Evolutionary conservation across 1,140 invertebrate species (phyloP), one percentile per base, ranked within the genome.

Genomic region (Zaprionus lachaisei): DNA sequence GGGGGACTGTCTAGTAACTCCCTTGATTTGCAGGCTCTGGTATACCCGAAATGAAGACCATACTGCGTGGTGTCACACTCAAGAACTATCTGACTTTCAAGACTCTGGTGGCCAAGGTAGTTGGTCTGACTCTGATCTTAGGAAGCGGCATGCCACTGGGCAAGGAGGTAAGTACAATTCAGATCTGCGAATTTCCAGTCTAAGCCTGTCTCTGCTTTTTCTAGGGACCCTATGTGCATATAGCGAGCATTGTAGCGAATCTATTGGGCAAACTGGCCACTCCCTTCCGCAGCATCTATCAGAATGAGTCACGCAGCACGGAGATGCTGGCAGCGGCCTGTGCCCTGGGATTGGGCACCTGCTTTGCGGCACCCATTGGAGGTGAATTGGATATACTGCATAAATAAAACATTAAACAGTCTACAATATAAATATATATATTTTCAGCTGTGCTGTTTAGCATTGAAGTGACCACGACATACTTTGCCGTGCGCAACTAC

Each of bases 1-100:
- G 1, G 4, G 6, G 2, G n/a, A 17, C 7, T n/a, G 17, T 17
- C n/a, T 47, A 17, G n/a, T 47, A 47, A 47, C 3, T 55, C 1
- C 1, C 17, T 4, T 5, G 3, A 22, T 1, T 44, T 58, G 7
- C 14, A 74, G 98, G 99, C 80, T 99, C 98, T 41, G 99, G 99
- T 47, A 99, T 99, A 86, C 99, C 99, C 20, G 99, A 99, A 94
- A 99, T 99, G 98, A 99, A 99, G 94, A 99, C 98, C 1, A 99
- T 99, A 67, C 94, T 99, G 9, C 94, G 98, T 77, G 99, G 99
- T 56, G 98, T 99, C 0, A 96, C 98, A 4, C 93, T 99, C 3
- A 99, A 99, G 94, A 98, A 99, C 93, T 99, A 99, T 93, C 94
- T 99, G 56, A 99, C 99, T 22, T 98, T 99, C 84, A 95, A 97